A percentile compares a stretch with the other conserved stretches of the same genome.
phyloP scores from a whole-genome alignment of 2,888 invertebrate genomes.

The Eupithecia abbreviata region DNA sequence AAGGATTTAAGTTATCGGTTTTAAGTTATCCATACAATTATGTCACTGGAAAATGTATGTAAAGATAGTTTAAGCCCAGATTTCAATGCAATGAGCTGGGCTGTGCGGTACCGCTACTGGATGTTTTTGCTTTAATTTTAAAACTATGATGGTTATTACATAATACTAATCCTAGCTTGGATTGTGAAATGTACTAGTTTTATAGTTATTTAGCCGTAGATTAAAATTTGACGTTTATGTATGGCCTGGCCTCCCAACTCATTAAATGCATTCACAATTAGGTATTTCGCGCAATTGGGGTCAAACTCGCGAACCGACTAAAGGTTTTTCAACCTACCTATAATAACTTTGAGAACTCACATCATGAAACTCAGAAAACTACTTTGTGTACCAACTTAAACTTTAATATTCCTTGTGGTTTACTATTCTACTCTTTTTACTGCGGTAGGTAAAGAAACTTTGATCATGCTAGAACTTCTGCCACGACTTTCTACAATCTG shows the following conservation, averaged over 20 bases:
- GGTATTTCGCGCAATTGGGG: not conserved
- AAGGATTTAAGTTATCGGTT: too few relatives aligned
- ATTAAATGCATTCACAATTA: not conserved
- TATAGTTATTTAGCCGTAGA: too few relatives aligned
- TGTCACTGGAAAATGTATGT: too few relatives aligned
- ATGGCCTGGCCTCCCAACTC: not conserved
- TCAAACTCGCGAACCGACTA: not conserved
- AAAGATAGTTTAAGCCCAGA: too few relatives aligned
- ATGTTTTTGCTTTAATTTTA: too few relatives aligned
- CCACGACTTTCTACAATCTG: conserved; percentile 23
- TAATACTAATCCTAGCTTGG: not conserved
- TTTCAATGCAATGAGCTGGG: too few relatives aligned
- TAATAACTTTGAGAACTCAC: not conserved
- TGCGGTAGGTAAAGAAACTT: conserved; percentile 14
- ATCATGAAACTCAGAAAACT: not conserved
- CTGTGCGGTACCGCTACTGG: too few relatives aligned
- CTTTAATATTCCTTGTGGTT: not conserved
- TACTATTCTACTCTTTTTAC: not conserved
- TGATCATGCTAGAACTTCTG: conserved; percentile 22
- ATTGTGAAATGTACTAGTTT: not conserved
- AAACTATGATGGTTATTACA: too few relatives aligned
- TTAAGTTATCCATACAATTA: too few relatives aligned
- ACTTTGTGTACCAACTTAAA: not conserved
- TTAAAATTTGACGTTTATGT: not conserved
- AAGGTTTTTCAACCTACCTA: not conserved